Evolutionary conservation across 2,888 invertebrate genomes (phyloP).

Genomic region (Plutella xylostella): DNA sequence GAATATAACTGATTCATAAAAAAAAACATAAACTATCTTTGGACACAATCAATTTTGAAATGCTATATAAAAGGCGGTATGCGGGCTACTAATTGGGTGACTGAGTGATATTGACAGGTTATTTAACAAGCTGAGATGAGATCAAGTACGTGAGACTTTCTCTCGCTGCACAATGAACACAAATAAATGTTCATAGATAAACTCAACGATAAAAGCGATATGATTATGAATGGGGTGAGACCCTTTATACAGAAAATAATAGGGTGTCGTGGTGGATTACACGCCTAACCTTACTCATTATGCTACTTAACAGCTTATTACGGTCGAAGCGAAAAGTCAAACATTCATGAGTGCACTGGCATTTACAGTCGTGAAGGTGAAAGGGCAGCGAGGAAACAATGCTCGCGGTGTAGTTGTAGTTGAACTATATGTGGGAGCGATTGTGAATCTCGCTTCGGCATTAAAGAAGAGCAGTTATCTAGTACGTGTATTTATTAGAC

Average conservation of each 20-base stretch:
- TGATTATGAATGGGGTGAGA: constrained; percentile 36
- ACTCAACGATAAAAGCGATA: constrained; percentile 25
- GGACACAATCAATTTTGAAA: not conserved
- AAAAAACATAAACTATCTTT: not conserved
- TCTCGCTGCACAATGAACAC: constrained; percentile 24
- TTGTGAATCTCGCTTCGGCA: not conserved
- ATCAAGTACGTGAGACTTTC: constrained; percentile 27
- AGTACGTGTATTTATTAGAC: not conserved
- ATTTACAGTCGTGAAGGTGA: constrained; percentile 31
- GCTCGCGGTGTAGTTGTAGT: no score
- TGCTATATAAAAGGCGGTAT: constrained; percentile 26
- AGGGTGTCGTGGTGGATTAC: constrained; percentile 45
- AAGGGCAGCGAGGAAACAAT: constrained; percentile 19
- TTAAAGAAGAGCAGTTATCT: constrained; percentile 4
- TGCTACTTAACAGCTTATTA: constrained; percentile 52
- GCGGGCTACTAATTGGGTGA: constrained; percentile 52
- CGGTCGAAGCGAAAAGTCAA: constrained; percentile 44
- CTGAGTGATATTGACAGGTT: constrained; percentile 42
- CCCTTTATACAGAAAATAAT: constrained; percentile 30
- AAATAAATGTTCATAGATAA: constrained; percentile 22
- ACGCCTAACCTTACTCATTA: constrained; percentile 47
- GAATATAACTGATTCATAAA: not conserved
- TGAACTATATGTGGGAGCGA: not conserved
- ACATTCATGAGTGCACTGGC: constrained; percentile 27
- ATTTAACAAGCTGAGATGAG: constrained; percentile 25